Base-by-base conservation (phyloP, 2,888 invertebrate species). In the Himalopsyche tibetana region DNA sequence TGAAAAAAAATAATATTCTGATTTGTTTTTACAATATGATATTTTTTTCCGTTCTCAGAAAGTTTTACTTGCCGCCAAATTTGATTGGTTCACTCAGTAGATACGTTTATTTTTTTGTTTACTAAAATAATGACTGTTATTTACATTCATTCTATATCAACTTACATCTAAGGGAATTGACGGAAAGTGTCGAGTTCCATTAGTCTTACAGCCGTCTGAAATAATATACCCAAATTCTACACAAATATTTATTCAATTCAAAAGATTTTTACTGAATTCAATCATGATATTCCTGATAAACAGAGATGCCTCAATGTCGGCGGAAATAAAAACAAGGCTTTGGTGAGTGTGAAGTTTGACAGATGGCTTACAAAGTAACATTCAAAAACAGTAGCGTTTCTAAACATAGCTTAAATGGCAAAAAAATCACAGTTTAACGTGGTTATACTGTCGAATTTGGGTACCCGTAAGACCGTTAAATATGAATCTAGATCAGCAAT, bases 181-280 rank as follows among this genome's bases (percentile, higher is more conserved):
- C 12, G 36, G 36, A 74, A 74, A 74, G 36, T 11, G n/a, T 74
- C 74, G 15, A 74, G 12, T 74, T 74, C 74, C 74, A 74, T 74
- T 74, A 74, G 74, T 1, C 74, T 74, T 15, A 11, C 12, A 36
- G 74, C 74, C 12, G 74, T 36, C 74, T 74, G 74, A 74, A 74
- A 74, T 74, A 74, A 74, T 74, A 74, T 74, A 38, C 5, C 12
- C 38, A 74, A 74, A 38, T 74, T 74, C 38, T 74, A 74, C 74
- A 74, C 38, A 74, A 74, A 74, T 74, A 74, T 74, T 74, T 74
- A 74, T 74, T 74, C 74, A 74, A 38, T 36, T 74, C 1, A 74
- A 74, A 74, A 74, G 74, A 74, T 74, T 74, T 74, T 74, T 74
- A 74, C 74, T 36, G 36, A 74, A 74, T 74, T 74, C 74, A 74